These are phyloP conservation scores for Drosophila chauvacae DNA, from an alignment of 1,140 invertebrate genomes.

Conservation along the genomic window DNA sequence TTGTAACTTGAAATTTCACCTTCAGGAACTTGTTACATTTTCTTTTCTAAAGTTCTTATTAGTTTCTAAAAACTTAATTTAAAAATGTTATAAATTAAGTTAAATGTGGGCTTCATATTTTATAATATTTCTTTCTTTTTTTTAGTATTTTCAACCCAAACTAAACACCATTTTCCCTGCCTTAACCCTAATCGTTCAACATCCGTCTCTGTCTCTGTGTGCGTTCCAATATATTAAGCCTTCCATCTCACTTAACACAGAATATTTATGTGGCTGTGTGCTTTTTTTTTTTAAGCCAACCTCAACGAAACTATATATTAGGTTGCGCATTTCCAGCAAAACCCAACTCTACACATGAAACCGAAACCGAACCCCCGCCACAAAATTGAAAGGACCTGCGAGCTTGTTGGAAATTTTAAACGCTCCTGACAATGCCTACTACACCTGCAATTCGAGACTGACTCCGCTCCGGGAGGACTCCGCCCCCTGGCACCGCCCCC, in stretches of 20 bases:
- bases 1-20: too few relatives aligned
- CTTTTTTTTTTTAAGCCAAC: conserved; percentile 15
- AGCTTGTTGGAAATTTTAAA: conserved; percentile 45
- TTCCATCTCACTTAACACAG: conserved; percentile 40
- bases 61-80: too few relatives aligned
- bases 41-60: too few relatives aligned
- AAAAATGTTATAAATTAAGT: too few relatives aligned
- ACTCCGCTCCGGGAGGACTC: conserved; percentile 2
- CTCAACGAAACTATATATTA: conserved; percentile 30
- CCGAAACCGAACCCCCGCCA: conserved; percentile 13
- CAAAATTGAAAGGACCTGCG: conserved; percentile 25
- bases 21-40: too few relatives aligned
- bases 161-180: background rate
- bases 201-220: conserved; percentile 12
- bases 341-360: conserved; percentile 16
- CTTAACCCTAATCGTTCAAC: conserved; percentile 5
- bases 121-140: background rate
- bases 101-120: background rate
- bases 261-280: background rate
- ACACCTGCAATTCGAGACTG: conserved; percentile 33
- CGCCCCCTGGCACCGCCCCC: conserved; percentile 8
- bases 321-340: conserved; percentile 20
- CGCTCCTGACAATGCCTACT: conserved; percentile 44
- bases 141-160: background rate
- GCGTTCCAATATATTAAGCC: conserved; percentile 27